Conservation (phyloP, 2,113 vertebrate genomes). For the Trematocara nigrifrons region DNA sequence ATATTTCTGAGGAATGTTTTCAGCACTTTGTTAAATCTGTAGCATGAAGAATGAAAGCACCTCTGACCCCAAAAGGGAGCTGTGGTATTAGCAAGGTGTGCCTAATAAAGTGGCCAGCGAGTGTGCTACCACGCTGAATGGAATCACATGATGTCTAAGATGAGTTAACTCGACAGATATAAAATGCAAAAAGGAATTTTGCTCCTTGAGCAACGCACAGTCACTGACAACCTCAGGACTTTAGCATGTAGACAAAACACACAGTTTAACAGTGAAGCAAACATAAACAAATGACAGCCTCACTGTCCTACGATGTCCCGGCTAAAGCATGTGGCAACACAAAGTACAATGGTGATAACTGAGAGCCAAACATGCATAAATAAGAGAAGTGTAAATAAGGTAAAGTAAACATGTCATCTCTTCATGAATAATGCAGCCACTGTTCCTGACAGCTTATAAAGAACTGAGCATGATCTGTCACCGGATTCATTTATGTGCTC, state of each 20-base stretch:
- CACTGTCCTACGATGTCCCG: neutral
- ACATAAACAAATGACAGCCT: neutral
- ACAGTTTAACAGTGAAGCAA: neutral
- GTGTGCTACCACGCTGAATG: neutral
- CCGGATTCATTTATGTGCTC: neutral
- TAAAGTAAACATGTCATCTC: slow-evolving; percentile 18
- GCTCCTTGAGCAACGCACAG: neutral
- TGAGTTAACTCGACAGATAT: neutral
- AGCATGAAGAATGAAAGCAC: neutral
- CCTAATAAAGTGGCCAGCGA: neutral
- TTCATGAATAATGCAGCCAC: neutral
- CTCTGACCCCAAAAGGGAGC: neutral
- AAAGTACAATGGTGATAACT: slow-evolving; percentile 4
- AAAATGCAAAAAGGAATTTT: neutral
- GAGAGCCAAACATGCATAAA: neutral
- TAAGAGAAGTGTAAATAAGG: neutral
- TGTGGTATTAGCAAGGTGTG: neutral
- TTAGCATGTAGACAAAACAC: neutral
- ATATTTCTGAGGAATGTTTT: neutral
- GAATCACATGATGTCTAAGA: neutral
- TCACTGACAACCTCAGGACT: neutral
- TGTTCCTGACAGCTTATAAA: neutral
- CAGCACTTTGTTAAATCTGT: neutral
- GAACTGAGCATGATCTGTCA: neutral
- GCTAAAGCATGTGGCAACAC: neutral